Base-by-base conservation (phyloP, 1,140 invertebrate genomes). In the Aphis gossypii region DNA sequence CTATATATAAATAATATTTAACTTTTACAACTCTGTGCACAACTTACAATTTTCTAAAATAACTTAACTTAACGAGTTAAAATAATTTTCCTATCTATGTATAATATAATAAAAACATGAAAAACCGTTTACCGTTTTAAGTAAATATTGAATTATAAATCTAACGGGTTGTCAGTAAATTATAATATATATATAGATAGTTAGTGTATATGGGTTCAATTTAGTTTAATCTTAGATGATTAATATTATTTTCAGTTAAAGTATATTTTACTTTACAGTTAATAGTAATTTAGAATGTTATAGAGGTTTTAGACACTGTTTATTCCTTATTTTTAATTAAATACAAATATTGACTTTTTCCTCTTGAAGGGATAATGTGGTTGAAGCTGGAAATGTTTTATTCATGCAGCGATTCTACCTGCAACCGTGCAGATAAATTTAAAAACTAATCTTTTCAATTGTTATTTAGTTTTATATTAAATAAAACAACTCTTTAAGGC, bases 311-410 rank as follows among this genome's bases (percentile, higher is more conserved):
- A 35, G 21, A 60, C 41, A 60, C 30, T 60, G 54, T 5, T 90
- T 90, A 90, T 90, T 56, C 54, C 88, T 90, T 76, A 76, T 76
- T 90, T 90, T 60, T 90, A 90, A 90, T 90, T 90, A 60, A 90
- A 90, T 30, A 90, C 88, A 90, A 90, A 90, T 90, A 90, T 90
- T 90, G 88, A 90, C 88, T 60, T 90, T 90, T 90, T 21, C 54
- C 11, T 38, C 41, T 90, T 60, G 44, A 60, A 38, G 21, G 54
- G 54, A 38, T 35, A 88, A 51, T 21, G 48, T 54, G 51, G 87
- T 38, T 35, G 41, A n/a, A 87, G 18, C n/a, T 25, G 25, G 23
- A 90, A 60, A 90, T 90, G 54, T 90, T 90, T 90, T 90, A 60
- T 90, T 90, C 54, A 60, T 90, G 25, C 7, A 25, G 14, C 2